Evolutionary conservation across 2,797 vertebrate species (phyloP).

Genomic region (Chiroxiphia lanceolata): DNA sequence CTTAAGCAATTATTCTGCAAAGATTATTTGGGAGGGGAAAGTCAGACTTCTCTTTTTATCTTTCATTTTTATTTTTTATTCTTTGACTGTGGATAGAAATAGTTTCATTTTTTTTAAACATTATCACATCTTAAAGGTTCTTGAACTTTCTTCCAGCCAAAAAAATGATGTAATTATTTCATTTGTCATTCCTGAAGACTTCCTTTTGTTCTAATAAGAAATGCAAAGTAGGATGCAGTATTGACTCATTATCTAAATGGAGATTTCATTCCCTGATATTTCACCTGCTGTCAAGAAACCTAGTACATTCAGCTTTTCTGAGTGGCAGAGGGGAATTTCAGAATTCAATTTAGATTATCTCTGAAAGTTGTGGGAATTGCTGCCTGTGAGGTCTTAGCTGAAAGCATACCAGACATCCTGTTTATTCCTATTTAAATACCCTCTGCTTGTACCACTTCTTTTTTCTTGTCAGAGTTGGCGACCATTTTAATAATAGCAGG

Average conservation of each 20-base stretch:
- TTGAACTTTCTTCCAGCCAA: constrained; percentile 49
- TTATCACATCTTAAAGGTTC: constrained; percentile 47
- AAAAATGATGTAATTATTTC: constrained; percentile 57
- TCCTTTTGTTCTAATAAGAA: constrained; percentile 4
- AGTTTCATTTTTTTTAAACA: constrained; percentile 30
- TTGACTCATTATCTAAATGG: constrained; percentile 58
- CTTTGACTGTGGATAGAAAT: background rate
- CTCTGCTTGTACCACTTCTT: background rate
- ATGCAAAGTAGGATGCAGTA: constrained; percentile 40
- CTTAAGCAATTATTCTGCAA: background rate
- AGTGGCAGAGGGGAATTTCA: background rate
- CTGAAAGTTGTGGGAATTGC: background rate
- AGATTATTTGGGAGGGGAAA: background rate
- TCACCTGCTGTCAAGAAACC: background rate
- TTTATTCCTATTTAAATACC: background rate
- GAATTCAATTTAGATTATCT: constrained; percentile 15
- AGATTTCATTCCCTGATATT: constrained; percentile 24
- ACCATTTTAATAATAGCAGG: background rate
- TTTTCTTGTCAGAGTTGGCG: background rate
- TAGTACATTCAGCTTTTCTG: background rate
- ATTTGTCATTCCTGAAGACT: constrained; percentile 5
- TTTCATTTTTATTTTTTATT: background rate
- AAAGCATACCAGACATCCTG: background rate
- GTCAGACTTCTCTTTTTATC: background rate
- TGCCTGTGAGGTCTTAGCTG: background rate